Evolutionary conservation across 2,797 vertebrate genomes (phyloP).

Genomic region (Sebastes baramenuke): DNA sequence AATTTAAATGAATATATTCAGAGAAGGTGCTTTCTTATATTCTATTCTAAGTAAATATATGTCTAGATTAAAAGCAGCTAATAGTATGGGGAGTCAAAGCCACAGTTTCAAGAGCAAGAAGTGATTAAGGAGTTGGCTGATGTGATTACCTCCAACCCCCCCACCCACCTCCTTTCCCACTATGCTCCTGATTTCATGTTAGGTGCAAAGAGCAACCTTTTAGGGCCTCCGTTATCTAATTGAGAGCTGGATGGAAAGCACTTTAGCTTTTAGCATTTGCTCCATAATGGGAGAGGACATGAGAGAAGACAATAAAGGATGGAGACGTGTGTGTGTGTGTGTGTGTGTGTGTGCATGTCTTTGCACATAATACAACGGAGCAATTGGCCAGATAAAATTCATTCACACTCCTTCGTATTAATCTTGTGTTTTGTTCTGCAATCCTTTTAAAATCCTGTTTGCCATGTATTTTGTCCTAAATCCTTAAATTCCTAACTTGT

Average conservation of each 20-base stretch:
- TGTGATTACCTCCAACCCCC: slow-evolving; percentile 27
- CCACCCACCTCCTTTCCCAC: neutral
- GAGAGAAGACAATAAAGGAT: slow-evolving; percentile 8
- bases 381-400: neutral
- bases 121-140: slow-evolving; percentile 36
- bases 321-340: neutral
- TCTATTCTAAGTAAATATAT: neutral
- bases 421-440: neutral
- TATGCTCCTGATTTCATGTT: slow-evolving; percentile 28
- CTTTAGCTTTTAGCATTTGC: slow-evolving; percentile 64
- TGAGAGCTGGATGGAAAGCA: slow-evolving; percentile 46
- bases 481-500: neutral
- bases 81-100: neutral
- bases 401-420: neutral
- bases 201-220: slow-evolving; percentile 51
- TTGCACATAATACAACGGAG: neutral
- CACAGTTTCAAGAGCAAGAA: slow-evolving; percentile 16
- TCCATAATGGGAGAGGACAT: slow-evolving; percentile 36
- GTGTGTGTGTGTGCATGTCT: neutral
- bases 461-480: neutral
- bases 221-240: slow-evolving; percentile 58
- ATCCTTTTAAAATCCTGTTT: neutral
- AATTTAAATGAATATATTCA: neutral
- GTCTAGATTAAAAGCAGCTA: neutral
- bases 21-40: neutral